Evolutionary conservation across 2,113 vertebrate genomes (phyloP), one percentile per base, ranked within the genome.

Genomic region (Scophthalmus maximus): DNA sequence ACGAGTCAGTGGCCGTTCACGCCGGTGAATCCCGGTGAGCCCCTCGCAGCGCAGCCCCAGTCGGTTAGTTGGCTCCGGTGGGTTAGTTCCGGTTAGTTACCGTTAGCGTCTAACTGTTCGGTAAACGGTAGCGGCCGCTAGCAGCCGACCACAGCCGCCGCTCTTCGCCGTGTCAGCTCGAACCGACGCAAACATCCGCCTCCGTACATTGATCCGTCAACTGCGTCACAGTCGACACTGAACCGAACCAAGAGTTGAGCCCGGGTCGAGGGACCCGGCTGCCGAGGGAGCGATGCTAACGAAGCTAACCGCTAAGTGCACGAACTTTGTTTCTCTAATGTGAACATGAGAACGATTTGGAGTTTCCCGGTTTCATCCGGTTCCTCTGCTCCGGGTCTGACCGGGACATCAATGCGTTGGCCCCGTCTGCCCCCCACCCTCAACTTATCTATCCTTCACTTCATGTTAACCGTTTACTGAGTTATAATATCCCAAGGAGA

Each of bases 271-370:
- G n/a, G n/a, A n/a, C n/a, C n/a, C n/a, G n/a, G n/a, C n/a, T n/a
- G n/a, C n/a, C n/a, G n/a, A n/a, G 32, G 5, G 5, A 34, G 32
- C 40, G 18, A 46, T 51, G 74, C 78, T 80, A 85, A 62, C 61
- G 11, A 51, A 50, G 89, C 85, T 86, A 89, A 55, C 61, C 0
- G 86, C 85, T 82, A 82, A 40, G 62, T 40, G 38, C 11, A 59
- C 69, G 67, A 86, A 91, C 77, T 85, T 84, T 70, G 38, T 57
- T 36, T 18, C 52, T 66, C 29, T 68, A 51, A 49, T 57, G 12
- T 26, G 10, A 42, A 70, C 72, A 58, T 78, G 26, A 73, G 62
- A 64, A 40, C 25, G n/a, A 2, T 0, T 18, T 26, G 7, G 53
- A 66, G 38, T 79, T 56, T 51, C 49, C n/a, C 38, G 51, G 53